Percentiles rank a stretch among this genome's conserved stretches.
Evolutionary conservation across 2,888 invertebrate genomes (phyloP).

Genomic region (Alloscopus bannaensis): DNA sequence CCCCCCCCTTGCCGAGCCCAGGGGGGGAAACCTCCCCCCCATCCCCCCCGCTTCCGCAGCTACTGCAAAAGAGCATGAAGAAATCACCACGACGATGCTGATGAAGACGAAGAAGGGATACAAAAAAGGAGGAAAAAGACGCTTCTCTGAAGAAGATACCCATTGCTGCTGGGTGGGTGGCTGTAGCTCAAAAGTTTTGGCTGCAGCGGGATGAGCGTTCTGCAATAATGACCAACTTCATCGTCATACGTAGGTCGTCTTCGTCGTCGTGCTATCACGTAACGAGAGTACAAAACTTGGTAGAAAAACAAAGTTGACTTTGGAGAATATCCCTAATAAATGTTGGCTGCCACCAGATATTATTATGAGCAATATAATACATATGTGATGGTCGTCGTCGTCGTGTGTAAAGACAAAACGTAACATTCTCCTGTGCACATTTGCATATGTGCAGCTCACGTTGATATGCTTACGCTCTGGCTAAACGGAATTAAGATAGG

Average conservation of each 20-base stretch:
- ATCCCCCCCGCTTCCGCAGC: no score
- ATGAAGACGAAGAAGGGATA: no score
- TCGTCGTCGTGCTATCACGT: no score
- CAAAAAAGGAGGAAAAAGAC: slow-evolving; percentile 18
- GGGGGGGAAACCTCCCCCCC: no score
- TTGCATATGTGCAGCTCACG: not conserved
- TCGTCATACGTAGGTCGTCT: no score
- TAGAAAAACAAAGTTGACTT: no score
- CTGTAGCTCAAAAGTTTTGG: slow-evolving; percentile 37
- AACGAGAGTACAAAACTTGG: no score
- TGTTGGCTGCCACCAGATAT: not conserved
- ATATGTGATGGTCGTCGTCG: not conserved
- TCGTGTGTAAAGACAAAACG: not conserved
- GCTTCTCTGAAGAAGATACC: slow-evolving; percentile 15
- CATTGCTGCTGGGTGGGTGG: slow-evolving; percentile 31
- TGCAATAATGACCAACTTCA: slow-evolving; percentile 32
- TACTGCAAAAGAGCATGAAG: slow-evolving; percentile 60
- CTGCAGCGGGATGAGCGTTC: slow-evolving; percentile 5
- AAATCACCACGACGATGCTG: no score
- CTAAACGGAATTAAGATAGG: slow-evolving; percentile 10
- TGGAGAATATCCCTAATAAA: not conserved
- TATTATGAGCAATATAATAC: not conserved
- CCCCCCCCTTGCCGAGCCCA: no score
- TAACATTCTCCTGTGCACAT: not conserved
- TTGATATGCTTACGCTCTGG: not conserved